Base-by-base conservation (phyloP, 1,140 invertebrate genomes). In the Cecropterus lyciades region DNA sequence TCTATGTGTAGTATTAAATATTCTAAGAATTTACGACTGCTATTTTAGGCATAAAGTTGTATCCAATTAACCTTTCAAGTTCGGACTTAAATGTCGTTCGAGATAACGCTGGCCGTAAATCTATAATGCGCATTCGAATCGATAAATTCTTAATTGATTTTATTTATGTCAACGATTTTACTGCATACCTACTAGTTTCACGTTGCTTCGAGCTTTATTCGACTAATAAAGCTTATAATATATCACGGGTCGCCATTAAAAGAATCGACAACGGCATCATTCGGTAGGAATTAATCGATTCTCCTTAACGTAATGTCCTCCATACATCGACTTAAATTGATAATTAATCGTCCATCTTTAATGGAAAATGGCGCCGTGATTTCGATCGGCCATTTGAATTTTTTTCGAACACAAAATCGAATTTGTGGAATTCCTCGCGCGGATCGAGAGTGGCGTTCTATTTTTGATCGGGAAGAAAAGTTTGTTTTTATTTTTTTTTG, bases 41-140 rank as follows among this genome's bases (percentile, higher is more conserved):
- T 74, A 77, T 82, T 79, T 85, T 74, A 40, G 73, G 65, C 51
- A 55, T 65, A 72, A 73, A 77, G 70, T 72, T 72, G 70, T 74
- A 57, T 65, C 77, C 79, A 85, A 87, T 85, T 82, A 83, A 81
- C 79, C 80, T 84, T 81, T 85, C 73, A 75, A 66, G 70, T 73
- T 79, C 24, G 16, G 59, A 67, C 27, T 46, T 74, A 67, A 65
- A 57, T 72, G 71, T 74, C 64, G 70, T 64, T 68, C 70, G 69
- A 42, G 56, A 62, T 81, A 79, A 76, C 76, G 72, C 63, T 37
- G 27, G 65, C 71, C 72, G 77, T 88, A 84, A 87, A 88, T 88
- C 79, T 77, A 20, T 17, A 37, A 24, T 60, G 43, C 43, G 48
- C 53, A 66, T 68, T 57, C 63, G 75, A 68, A 69, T 77, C 78